Evolutionary conservation across 2,888 invertebrate species (phyloP), one percentile per base, ranked within the genome.

Genomic region (Petrolisthes manimaculis): DNA sequence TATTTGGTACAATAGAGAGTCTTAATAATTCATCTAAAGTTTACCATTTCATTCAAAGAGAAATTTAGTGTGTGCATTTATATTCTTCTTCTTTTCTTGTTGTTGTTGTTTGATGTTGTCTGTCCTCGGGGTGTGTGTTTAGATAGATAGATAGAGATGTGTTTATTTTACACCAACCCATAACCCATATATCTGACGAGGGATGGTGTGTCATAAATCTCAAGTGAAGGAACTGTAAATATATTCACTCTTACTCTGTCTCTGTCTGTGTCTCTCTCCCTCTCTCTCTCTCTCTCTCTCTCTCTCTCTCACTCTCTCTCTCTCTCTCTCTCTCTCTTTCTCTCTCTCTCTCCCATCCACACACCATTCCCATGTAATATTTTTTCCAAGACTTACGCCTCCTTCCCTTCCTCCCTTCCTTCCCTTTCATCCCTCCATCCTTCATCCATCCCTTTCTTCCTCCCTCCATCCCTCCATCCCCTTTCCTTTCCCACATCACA

Each of bases 201-300:
- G 14, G 14, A 9, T 61, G 8, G 8, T 61, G 14, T 61, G 61
- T 61, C 14, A 61, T 8, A 61, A 61, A 9, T 61, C 14, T 61
- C 14, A 9, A 61, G 14, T 14, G 61, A 61, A 61, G 61, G 14
- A 9, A 14, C 9, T 21, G n/a, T 6, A 74, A 21, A 14, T 18
- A 14, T 74, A 6, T 9, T 18, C 8, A 14, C 78, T 8, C 51
- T 78, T 8, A 9, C 9, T 78, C 37, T 24, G 8, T 37, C 21
- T 79, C 54, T 79, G n/a, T 53, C 54, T 51, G n/a, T 14, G 9
- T 53, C 51, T 79, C 79, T 79, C 14, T 51, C 79, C n/a, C n/a
- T n/a, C n/a, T n/a, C n/a, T n/a, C n/a, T n/a, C n/a, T n/a, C n/a
- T n/a, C n/a, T n/a, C n/a, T n/a, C n/a, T n/a, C n/a, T n/a, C n/a